A percentile compares a stretch with the other conserved stretches of the same genome.
These are phyloP conservation scores for Anhinga rufa DNA, from an alignment of 2,113 vertebrate species.

Conservation along the genomic window DNA sequence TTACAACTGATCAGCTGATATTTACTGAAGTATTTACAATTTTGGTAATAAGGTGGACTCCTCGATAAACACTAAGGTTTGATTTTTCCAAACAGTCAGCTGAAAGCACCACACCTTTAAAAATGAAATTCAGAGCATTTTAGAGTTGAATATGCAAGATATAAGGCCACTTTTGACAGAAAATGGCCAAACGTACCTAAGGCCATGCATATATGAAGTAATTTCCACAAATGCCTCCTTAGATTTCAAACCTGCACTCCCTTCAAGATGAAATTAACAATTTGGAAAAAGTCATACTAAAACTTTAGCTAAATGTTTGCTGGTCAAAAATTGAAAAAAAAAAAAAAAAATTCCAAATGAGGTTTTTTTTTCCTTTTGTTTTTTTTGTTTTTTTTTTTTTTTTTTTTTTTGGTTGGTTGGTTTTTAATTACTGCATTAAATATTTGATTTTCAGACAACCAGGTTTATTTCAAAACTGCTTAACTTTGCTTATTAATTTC, in stretches of 20 bases:
- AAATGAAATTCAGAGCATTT: neutral
- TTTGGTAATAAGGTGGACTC: neutral
- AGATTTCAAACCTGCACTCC: neutral
- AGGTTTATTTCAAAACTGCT: neutral
- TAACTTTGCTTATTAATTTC: neutral
- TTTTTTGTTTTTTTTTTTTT: neutral
- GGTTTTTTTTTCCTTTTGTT: too few relatives aligned
- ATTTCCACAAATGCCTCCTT: neutral
- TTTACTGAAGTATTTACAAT: neutral
- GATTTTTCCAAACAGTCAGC: neutral
- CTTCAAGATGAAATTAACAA: neutral
- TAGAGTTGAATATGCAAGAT: neutral
- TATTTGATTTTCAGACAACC: neutral
- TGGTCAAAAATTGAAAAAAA: neutral
- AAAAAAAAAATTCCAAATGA: neutral
- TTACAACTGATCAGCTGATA: neutral
- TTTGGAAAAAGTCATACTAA: neutral
- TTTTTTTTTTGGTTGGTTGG: too few relatives aligned
- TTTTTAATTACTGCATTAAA: neutral
- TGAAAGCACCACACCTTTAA: neutral
- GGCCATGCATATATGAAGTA: neutral
- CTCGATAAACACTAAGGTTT: neutral
- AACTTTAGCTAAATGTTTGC: neutral
- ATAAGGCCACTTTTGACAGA: neutral
- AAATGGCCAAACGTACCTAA: rapidly evolving